These are phyloP conservation scores for Physella acuta DNA, from an alignment of 1,140 invertebrate genomes.

Conservation along the genomic window DNA sequence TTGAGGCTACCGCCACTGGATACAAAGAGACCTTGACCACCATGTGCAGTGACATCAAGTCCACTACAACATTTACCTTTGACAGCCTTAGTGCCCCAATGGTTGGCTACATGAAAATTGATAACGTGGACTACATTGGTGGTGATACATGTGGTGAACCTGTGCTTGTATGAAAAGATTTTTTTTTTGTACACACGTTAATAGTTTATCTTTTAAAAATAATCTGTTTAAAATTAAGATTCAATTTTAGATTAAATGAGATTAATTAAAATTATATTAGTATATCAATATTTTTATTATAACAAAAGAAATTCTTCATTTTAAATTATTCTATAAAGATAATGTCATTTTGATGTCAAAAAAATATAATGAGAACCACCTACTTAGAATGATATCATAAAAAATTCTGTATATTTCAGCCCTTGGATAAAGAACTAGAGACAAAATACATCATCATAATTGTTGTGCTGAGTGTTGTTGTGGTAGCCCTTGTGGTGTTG, in stretches of 20 bases:
- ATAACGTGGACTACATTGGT: slow-evolving; percentile 39
- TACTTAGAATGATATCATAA: neutral
- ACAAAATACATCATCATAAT: slow-evolving; percentile 31
- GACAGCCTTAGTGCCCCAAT: slow-evolving; percentile 26
- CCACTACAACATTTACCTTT: slow-evolving; percentile 30
- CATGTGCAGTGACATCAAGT: slow-evolving; percentile 32
- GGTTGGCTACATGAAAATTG: slow-evolving; percentile 28
- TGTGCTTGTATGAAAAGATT: slow-evolving; percentile 21
- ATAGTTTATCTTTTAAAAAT: too few relatives aligned
- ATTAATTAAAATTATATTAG: too few relatives aligned
- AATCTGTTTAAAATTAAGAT: too few relatives aligned
- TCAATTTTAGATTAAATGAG: too few relatives aligned
- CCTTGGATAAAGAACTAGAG: neutral
- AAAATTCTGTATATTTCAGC: neutral
- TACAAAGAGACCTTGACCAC: slow-evolving; percentile 25
- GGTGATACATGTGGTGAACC: slow-evolving; percentile 30
- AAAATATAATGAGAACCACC: too few relatives aligned
- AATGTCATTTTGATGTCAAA: too few relatives aligned
- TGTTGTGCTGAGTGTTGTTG: slow-evolving; percentile 24
- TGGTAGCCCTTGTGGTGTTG: slow-evolving; percentile 22
- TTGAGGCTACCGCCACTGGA: slow-evolving; percentile 29
- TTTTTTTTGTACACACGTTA: too few relatives aligned
- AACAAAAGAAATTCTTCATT: too few relatives aligned
- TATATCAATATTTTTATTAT: too few relatives aligned
- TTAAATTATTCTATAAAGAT: too few relatives aligned